Evolutionary conservation across 2,113 vertebrate genomes (phyloP).

Genomic region (Columba livia): DNA sequence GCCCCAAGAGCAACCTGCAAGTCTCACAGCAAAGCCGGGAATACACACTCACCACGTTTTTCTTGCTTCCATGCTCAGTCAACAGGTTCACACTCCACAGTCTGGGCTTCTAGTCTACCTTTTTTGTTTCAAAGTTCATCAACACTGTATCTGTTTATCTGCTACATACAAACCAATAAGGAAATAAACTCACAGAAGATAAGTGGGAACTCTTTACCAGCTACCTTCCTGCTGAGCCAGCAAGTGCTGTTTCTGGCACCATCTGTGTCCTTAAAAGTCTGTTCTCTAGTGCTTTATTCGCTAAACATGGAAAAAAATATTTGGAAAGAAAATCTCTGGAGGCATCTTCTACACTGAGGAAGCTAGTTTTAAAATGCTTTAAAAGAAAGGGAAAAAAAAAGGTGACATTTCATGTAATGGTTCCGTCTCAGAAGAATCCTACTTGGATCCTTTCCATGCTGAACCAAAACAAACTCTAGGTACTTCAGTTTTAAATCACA

Average conservation of each 20-base stretch:
- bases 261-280: constrained; percentile 53
- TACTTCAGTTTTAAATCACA: background rate
- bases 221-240: constrained; percentile 55
- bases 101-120: background rate
- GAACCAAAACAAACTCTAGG: background rate
- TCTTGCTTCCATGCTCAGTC: constrained; percentile 15
- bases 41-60: constrained; percentile 10
- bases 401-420: background rate
- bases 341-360: background rate
- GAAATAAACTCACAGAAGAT: constrained; percentile 25
- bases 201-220: constrained; percentile 36
- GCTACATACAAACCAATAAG: background rate
- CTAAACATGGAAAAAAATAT: constrained; percentile 2
- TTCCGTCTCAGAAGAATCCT: background rate
- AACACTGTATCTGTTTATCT: constrained; percentile 15
- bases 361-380: background rate
- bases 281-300: constrained; percentile 9
- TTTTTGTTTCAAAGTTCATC: constrained; percentile 40
- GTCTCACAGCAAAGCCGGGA: constrained; percentile 27
- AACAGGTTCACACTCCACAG: constrained; percentile 28
- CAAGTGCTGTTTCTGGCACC: constrained; percentile 51
- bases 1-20: background rate
- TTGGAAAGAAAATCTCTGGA: background rate
- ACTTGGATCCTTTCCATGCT: background rate
- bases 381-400: background rate